Conservation (phyloP, 2,113 vertebrate genomes). For the Addax nasomaculatus region DNA sequence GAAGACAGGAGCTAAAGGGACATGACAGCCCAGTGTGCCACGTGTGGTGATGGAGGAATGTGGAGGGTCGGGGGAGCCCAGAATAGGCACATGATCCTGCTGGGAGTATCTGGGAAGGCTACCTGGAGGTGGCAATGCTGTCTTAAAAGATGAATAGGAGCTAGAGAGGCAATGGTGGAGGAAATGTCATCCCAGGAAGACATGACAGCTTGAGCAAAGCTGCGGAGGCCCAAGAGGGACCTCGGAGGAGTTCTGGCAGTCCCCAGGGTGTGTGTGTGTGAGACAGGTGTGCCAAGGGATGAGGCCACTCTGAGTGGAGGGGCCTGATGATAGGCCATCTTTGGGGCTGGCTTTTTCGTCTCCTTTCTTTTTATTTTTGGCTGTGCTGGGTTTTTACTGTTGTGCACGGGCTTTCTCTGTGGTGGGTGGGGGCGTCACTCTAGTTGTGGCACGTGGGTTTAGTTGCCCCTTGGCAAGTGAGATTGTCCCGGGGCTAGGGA, state of each 20-base stretch:
- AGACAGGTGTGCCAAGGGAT: background rate
- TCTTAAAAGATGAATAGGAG: background rate
- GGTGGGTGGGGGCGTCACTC: background rate
- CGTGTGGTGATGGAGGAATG: no score
- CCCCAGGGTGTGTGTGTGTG: rapidly evolving
- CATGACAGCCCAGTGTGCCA: background rate
- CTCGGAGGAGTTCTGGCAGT: background rate
- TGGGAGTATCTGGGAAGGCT: background rate
- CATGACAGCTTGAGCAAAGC: background rate
- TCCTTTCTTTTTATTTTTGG: background rate
- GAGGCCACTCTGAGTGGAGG: background rate
- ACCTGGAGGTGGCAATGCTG: background rate
- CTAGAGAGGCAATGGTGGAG: background rate
- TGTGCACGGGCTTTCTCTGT: background rate
- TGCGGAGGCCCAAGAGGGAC: rapidly evolving
- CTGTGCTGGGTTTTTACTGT: background rate
- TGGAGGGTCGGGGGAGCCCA: no score
- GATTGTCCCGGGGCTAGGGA: background rate
- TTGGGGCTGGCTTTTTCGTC: background rate
- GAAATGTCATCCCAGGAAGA: background rate
- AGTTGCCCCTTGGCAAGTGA: background rate
- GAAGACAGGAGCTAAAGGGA: background rate
- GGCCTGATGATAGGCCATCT: background rate
- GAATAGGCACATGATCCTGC: background rate
- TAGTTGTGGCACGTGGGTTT: background rate